Conservation (phyloP, 2,113 vertebrate genomes). For the Centropus unirufus region DNA sequence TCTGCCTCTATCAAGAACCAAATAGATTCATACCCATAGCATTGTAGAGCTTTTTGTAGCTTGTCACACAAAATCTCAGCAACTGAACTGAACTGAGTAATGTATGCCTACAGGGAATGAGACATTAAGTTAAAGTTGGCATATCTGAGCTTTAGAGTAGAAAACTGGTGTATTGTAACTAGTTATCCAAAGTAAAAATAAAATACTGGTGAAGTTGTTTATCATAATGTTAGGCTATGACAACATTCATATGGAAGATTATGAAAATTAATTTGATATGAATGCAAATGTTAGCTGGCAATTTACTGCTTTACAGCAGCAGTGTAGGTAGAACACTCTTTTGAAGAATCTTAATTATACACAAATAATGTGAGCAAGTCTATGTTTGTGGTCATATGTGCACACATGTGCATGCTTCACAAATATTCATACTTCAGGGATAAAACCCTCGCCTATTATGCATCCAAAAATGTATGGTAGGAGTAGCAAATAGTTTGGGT, state of each 20-base stretch:
- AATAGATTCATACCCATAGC: neutral
- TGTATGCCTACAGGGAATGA: slow-evolving; percentile 24
- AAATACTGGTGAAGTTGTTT: slow-evolving; percentile 9
- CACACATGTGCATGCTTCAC: neutral
- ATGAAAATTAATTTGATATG: slow-evolving; percentile 19
- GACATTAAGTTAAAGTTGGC: neutral
- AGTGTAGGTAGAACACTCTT: neutral
- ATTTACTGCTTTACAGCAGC: neutral
- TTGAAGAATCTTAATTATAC: neutral
- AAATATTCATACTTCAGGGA: neutral
- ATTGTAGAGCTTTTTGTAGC: neutral
- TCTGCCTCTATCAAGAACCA: neutral
- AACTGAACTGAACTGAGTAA: slow-evolving; percentile 22
- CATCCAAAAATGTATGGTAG: neutral
- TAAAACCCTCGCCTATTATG: neutral
- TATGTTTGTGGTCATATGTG: neutral
- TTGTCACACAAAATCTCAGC: slow-evolving; percentile 7
- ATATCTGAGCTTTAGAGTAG: neutral
- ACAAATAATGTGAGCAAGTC: rapidly evolving
- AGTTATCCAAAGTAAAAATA: slow-evolving; percentile 7
- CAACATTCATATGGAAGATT: neutral
- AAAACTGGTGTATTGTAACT: neutral
- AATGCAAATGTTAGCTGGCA: neutral
- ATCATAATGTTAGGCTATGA: neutral
- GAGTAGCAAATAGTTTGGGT: neutral